Evolutionary conservation across 2,888 invertebrate species (phyloP).

Genomic region (Dinocampus coccinellae): DNA sequence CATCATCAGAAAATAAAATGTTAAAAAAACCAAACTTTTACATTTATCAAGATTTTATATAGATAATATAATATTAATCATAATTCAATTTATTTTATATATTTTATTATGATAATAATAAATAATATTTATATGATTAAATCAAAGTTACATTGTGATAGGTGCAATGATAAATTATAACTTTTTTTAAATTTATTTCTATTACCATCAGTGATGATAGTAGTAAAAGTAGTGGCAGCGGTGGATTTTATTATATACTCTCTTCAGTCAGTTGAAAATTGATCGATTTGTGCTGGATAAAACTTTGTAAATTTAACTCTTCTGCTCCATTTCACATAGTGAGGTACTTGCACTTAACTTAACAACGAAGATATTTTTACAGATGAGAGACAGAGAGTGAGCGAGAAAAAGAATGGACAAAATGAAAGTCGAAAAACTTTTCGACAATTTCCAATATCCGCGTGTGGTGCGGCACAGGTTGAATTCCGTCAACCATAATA

Average conservation of each 20-base stretch:
- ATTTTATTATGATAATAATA: constrained; percentile 18
- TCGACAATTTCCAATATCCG: constrained; percentile 46
- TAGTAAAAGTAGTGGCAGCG: not conserved
- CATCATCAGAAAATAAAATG: constrained; percentile 34
- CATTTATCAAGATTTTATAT: too few species aligned
- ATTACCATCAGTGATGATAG: not conserved
- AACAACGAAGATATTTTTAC: constrained; percentile 30
- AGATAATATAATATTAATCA: too few species aligned
- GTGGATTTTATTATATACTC: constrained; percentile 1
- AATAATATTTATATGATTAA: constrained; percentile 1
- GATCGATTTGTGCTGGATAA: constrained; percentile 29
- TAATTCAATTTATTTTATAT: too few species aligned
- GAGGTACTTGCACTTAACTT: constrained; percentile 26
- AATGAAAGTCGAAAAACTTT: constrained; percentile 37
- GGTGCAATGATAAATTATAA: not conserved
- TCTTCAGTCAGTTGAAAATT: constrained; percentile 27
- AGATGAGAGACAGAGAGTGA: not conserved
- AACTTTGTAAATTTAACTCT: constrained; percentile 39
- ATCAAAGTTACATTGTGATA: not conserved
- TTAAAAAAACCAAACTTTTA: too few species aligned
- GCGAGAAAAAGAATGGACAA: not conserved
- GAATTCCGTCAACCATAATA: constrained; percentile 28
- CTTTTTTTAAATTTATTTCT: not conserved
- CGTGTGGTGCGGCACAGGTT: constrained; percentile 36
- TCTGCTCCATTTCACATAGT: constrained; percentile 41